Conservation (phyloP, 2,113 vertebrate genomes). For the Strix uralensis region DNA sequence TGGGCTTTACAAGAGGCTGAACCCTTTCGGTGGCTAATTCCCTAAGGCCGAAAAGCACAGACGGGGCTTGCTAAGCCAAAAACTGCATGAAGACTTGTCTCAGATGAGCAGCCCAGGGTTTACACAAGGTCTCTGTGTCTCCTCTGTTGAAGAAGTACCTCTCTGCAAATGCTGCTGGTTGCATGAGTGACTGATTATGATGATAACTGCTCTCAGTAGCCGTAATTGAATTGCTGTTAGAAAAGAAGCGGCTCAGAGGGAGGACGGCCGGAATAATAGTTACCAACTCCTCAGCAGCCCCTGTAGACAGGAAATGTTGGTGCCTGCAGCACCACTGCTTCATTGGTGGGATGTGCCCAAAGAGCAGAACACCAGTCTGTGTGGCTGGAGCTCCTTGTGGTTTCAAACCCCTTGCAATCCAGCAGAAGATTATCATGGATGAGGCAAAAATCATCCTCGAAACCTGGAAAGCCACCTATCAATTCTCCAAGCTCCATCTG, state of each 20-base stretch:
- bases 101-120: rapidly evolving
- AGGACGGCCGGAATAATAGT: rapidly evolving
- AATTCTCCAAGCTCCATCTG: background rate
- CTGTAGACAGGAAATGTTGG: rapidly evolving
- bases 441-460: background rate
- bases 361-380: background rate
- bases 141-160: background rate
- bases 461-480: background rate
- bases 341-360: rapidly evolving
- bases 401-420: background rate
- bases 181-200: background rate
- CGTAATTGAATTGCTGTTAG: background rate
- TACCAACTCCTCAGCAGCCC: background rate
- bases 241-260: background rate
- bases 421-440: background rate
- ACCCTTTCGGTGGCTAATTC: rapidly evolving
- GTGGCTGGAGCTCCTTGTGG: background rate
- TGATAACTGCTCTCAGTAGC: background rate
- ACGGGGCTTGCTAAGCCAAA: background rate
- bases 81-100: rapidly evolving
- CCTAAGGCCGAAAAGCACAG: background rate
- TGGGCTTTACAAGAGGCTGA: background rate
- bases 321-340: rapidly evolving
- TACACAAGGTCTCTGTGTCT: background rate
- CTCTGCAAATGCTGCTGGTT: background rate